Evolutionary conservation across 2,113 vertebrate genomes (phyloP).

Genomic region (Xiphorhynchus elegans): DNA sequence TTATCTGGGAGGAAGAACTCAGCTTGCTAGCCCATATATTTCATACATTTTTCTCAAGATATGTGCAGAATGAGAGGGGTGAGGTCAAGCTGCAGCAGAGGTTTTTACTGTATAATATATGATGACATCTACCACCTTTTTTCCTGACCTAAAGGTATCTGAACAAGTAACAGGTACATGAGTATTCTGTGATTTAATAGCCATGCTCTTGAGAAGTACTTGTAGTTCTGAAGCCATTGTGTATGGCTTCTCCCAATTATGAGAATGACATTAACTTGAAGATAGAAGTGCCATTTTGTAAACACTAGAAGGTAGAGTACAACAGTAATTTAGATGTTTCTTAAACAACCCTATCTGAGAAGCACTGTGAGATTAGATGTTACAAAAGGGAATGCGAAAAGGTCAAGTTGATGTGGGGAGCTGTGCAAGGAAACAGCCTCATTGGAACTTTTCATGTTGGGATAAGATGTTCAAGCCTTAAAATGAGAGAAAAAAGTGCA

Average conservation of each 20-base stretch:
- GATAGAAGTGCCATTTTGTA: conserved; percentile 47
- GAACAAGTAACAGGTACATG: not conserved
- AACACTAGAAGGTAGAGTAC: conserved; percentile 60
- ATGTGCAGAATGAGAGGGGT: not conserved
- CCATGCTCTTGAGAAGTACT: conserved; percentile 37
- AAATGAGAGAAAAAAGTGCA: not conserved
- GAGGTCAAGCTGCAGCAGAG: not conserved
- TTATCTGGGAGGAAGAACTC: not conserved
- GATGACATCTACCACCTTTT: not conserved
- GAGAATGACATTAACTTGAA: conserved; percentile 49
- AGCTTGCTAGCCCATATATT: not conserved
- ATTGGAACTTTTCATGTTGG: conserved; percentile 21
- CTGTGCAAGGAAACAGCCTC: conserved; percentile 35
- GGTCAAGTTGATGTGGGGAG: conserved; percentile 66
- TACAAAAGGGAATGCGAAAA: conserved; percentile 46
- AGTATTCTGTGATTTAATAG: conserved; percentile 36
- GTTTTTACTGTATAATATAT: not conserved
- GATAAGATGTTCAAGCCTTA: conserved; percentile 9
- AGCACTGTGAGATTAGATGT: conserved; percentile 26
- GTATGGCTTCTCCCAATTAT: conserved; percentile 50
- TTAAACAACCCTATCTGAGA: conserved; percentile 59
- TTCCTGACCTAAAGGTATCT: not conserved
- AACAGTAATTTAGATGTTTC: conserved; percentile 68
- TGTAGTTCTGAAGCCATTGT: conserved; percentile 49
- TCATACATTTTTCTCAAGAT: not conserved